Evolutionary conservation across 2,797 vertebrate species (phyloP).

Genomic region (Notolabrus celidotus): DNA sequence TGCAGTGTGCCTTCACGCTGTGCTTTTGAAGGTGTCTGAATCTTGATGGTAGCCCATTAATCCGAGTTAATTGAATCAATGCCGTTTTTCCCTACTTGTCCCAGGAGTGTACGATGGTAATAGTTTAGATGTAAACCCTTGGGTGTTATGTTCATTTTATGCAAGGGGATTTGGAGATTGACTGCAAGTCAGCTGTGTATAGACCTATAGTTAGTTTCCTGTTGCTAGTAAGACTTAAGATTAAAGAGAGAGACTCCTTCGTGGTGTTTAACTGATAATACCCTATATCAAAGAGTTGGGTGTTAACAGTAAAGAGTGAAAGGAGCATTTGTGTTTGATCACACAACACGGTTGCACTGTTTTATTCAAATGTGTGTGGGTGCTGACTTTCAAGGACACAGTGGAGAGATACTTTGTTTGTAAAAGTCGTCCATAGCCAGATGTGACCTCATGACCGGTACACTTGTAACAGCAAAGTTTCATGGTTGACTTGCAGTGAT

Average conservation of each 20-base stretch:
- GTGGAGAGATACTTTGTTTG: conserved; percentile 46
- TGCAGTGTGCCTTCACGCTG: conserved; percentile 41
- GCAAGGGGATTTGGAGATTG: conserved; percentile 44
- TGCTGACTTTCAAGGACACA: conserved; percentile 32
- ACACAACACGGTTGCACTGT: conserved; percentile 29
- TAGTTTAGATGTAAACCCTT: conserved; percentile 59
- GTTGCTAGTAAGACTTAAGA: conserved; percentile 4
- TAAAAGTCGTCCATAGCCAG: conserved; percentile 56
- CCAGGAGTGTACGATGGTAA: conserved; percentile 55
- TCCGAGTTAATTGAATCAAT: conserved; percentile 80
- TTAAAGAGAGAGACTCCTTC: conserved; percentile 26
- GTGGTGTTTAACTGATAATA: conserved; percentile 32
- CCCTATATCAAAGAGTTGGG: conserved; percentile 12
- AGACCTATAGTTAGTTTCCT: conserved; percentile 19
- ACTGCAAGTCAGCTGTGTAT: conserved; percentile 19
- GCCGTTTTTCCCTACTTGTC: conserved; percentile 46
- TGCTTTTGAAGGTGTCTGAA: conserved; percentile 66
- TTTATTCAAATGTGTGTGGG: conserved; percentile 27
- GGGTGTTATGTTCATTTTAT: conserved; percentile 46
- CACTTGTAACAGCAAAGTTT: conserved; percentile 38
- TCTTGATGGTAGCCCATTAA: conserved; percentile 74
- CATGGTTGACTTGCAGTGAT: conserved; percentile 32
- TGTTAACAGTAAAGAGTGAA: conserved; percentile 5
- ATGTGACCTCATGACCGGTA: conserved; percentile 56
- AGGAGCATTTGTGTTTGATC: conserved; percentile 43